These are phyloP conservation scores for Rhabdomys dilectus DNA, from an alignment of 2,113 vertebrate genomes.

Conservation along the genomic window DNA sequence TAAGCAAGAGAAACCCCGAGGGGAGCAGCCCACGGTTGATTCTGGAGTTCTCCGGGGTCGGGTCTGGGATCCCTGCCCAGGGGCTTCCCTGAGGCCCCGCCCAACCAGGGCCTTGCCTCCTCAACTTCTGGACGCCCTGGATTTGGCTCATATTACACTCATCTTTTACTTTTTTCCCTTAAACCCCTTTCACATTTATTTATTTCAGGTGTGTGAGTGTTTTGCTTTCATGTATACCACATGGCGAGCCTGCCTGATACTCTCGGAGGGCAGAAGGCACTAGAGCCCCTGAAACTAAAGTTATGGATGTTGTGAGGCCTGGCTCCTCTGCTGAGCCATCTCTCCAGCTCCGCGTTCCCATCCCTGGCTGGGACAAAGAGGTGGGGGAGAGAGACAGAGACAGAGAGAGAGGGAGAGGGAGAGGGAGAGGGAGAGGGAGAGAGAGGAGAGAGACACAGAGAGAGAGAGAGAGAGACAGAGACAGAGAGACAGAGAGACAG, in stretches of 20 bases:
- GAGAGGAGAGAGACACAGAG: too few species aligned
- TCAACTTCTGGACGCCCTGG: background rate
- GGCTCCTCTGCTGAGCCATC: background rate
- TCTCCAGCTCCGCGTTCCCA: too few species aligned
- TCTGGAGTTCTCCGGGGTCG: too few species aligned
- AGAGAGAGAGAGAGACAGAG: too few species aligned
- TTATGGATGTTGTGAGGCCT: background rate
- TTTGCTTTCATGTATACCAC: background rate
- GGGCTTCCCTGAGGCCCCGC: background rate
- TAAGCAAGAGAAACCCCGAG: background rate
- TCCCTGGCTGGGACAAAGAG: too few species aligned
- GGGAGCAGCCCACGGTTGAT: background rate
- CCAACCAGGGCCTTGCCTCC: rapidly evolving
- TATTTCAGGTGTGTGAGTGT: background rate
- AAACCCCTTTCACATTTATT: too few species aligned
- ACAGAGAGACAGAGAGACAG: too few species aligned
- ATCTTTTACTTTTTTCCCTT: background rate
- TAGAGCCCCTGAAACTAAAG: background rate
- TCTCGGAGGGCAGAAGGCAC: background rate
- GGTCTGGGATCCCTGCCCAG: too few species aligned
- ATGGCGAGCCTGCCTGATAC: background rate
- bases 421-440: too few species aligned
- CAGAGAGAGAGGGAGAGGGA: too few species aligned
- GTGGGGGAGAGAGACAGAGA: too few species aligned
- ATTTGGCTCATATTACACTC: rapidly evolving